Conservation (phyloP, 2,113 vertebrate species). For the Capreolus pygargus region DNA sequence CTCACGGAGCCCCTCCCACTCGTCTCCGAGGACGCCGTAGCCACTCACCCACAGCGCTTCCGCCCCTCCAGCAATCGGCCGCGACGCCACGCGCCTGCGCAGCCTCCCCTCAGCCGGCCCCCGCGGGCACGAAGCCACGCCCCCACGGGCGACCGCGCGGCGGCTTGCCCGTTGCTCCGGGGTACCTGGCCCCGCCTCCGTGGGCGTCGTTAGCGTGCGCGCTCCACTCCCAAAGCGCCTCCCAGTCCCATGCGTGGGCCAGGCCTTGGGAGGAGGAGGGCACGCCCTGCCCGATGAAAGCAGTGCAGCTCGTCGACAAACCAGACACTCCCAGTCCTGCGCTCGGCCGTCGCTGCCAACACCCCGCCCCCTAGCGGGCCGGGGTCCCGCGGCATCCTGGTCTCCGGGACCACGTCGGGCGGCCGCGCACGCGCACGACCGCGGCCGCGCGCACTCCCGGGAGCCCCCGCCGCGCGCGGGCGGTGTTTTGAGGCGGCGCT, state of each 20-base stretch:
- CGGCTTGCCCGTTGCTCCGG: accelerated
- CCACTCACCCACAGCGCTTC: accelerated
- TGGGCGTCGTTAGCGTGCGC: neutral
- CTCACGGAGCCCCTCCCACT: neutral
- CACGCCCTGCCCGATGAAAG: too few species aligned
- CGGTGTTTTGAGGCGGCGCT: accelerated
- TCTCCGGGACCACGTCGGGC: accelerated
- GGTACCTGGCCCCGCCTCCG: neutral
- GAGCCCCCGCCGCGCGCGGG: neutral
- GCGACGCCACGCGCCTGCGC: neutral
- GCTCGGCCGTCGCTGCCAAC: accelerated
- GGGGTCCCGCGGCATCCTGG: accelerated
- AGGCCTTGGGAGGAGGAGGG: too few species aligned
- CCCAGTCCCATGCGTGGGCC: too few species aligned
- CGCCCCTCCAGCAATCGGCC: accelerated
- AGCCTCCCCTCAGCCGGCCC: too few species aligned
- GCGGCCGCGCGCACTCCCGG: too few species aligned
- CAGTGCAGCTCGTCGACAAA: accelerated
- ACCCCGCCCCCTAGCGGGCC: accelerated
- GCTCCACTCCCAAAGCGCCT: accelerated
- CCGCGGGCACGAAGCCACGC: neutral
- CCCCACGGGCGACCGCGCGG: neutral
- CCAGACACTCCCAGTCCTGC: too few species aligned
- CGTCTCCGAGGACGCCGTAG: accelerated
- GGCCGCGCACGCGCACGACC: neutral